Evolutionary conservation across 2,797 vertebrate genomes (phyloP).

Genomic region (Pseudomugil tenellus): DNA sequence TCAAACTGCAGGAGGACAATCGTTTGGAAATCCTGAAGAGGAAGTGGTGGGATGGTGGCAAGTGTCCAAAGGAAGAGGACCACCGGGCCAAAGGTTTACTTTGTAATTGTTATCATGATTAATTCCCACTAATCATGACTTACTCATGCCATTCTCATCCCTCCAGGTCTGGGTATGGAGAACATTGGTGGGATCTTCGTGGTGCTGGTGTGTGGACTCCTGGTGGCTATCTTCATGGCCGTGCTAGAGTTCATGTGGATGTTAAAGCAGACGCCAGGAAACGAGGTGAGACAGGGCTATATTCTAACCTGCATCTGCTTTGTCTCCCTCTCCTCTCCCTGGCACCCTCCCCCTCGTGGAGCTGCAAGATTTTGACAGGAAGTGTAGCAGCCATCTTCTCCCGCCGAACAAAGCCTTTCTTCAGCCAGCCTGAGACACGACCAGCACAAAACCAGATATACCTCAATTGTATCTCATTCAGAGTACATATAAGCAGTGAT

Average conservation of each 20-base stretch:
- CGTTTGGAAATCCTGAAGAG: constrained; percentile 96
- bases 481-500: not conserved
- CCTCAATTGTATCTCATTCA: constrained; percentile 19
- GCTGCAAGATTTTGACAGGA: constrained; percentile 58
- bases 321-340: constrained; percentile 69
- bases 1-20: constrained; percentile 98
- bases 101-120: not conserved
- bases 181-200: constrained; percentile 99
- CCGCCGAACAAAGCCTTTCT: not conserved
- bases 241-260: constrained; percentile 99
- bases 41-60: constrained; percentile 99
- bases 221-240: constrained; percentile 98
- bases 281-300: constrained; percentile 91
- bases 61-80: constrained; percentile 97
- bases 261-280: constrained; percentile 90
- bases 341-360: constrained; percentile 35
- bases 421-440: constrained; percentile 9
- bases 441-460: constrained; percentile 69
- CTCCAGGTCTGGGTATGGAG: constrained; percentile 95
- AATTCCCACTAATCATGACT: constrained; percentile 14
- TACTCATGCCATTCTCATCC: not conserved
- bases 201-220: constrained; percentile 97
- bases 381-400: constrained; percentile 27
- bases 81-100: constrained; percentile 94
- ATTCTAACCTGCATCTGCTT: constrained; percentile 83